Conservation (phyloP, 2,113 vertebrate genomes). For the Scartelaos histophorus region DNA sequence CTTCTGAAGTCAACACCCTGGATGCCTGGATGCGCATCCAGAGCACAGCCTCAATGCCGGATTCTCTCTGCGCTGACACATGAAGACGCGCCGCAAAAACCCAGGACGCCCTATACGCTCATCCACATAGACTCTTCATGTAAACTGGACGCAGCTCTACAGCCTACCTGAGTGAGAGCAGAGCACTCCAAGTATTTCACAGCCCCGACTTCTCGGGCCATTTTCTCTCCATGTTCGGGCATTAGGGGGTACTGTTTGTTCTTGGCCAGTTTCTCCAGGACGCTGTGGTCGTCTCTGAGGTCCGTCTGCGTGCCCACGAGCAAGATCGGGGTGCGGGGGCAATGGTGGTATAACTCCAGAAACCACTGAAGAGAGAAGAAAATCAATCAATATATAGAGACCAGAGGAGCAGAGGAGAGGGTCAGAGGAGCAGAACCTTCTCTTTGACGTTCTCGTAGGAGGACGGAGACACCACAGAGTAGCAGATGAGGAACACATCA, state of each 20-base stretch:
- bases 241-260: constrained; percentile 97
- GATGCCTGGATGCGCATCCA: too few relatives aligned
- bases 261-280: constrained; percentile 96
- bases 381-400: too few relatives aligned
- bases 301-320: constrained; percentile 97
- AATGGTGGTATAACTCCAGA: constrained; percentile 97
- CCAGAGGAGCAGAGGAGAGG: too few relatives aligned
- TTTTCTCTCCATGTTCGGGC: constrained; percentile 89
- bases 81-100: too few relatives aligned
- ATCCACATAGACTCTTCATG: too few relatives aligned
- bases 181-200: constrained; percentile 98
- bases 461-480: constrained; percentile 88
- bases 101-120: too few relatives aligned
- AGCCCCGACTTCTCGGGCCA: constrained; percentile 90
- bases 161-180: constrained; percentile 89
- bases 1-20: too few relatives aligned
- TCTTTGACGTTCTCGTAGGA: constrained; percentile 98
- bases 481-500: constrained; percentile 78
- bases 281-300: constrained; percentile 91
- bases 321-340: constrained; percentile 95
- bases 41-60: too few relatives aligned
- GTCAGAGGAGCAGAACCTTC: constrained; percentile 76
- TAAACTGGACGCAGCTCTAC: too few relatives aligned
- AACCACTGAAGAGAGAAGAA: constrained; percentile 83
- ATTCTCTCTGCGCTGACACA: too few relatives aligned